A percentile compares a stretch with the other conserved stretches of the same genome.
Conservation (phyloP, 2,113 vertebrate species). For the Capreolus pygargus region DNA sequence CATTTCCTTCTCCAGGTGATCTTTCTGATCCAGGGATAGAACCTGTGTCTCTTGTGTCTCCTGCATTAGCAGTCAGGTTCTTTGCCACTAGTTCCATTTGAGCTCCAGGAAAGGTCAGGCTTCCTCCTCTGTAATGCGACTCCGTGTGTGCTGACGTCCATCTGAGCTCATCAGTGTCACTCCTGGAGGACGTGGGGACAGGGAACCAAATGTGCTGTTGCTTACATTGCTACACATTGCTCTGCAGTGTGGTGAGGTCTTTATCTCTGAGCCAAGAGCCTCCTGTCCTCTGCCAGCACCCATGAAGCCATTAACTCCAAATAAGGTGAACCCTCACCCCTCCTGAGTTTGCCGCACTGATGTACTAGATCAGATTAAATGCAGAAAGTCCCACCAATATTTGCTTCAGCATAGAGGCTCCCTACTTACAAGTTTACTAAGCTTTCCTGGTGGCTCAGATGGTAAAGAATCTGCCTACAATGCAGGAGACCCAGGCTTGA, state of each 20-base stretch:
- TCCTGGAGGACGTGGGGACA: not conserved
- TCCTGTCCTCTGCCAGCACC: not conserved
- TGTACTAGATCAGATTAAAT: not conserved
- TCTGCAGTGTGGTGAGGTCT: accelerated
- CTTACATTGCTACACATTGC: not conserved
- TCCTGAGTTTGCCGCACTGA: not conserved
- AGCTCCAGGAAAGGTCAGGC: not conserved
- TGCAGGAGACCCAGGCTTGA: not conserved
- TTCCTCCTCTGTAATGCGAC: accelerated
- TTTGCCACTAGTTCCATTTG: not conserved
- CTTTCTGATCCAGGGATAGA: not conserved
- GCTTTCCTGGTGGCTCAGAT: not conserved
- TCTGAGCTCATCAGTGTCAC: not conserved
- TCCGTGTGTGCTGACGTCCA: accelerated
- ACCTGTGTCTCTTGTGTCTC: not conserved
- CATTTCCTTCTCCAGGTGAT: not conserved
- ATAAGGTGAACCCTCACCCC: not conserved
- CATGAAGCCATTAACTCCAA: accelerated
- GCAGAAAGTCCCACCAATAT: accelerated
- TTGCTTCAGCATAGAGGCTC: not conserved
- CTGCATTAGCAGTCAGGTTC: not conserved
- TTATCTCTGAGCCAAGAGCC: not conserved
- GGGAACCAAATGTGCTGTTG: not conserved
- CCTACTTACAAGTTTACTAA: not conserved
- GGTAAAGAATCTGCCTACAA: not conserved